phyloP scores from a whole-genome alignment of 1,140 invertebrate genomes.

The Caligus rogercresseyi region DNA sequence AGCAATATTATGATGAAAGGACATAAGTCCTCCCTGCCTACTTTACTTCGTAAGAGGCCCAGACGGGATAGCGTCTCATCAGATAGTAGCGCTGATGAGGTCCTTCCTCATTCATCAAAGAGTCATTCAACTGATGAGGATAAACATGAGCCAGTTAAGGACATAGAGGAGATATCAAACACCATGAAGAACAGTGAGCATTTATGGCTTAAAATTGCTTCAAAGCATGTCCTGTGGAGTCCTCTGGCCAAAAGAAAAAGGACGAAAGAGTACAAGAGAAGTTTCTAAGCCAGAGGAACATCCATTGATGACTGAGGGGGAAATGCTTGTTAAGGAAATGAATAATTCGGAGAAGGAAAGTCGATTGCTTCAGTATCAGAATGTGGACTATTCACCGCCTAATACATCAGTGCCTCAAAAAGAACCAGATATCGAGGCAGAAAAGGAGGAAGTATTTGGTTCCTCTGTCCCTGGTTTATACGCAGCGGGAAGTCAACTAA shows the following conservation, averaged over 20 bases:
- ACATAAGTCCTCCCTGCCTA: background rate
- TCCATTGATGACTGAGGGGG: background rate
- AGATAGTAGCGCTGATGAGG: too few relatives aligned
- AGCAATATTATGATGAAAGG: background rate
- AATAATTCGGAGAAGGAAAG: background rate
- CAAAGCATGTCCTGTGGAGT: conserved; percentile 5
- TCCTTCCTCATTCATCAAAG: background rate
- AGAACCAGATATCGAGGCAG: background rate
- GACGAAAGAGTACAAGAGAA: background rate
- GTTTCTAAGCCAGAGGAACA: too few relatives aligned
- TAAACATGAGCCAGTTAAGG: background rate
- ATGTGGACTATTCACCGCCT: background rate
- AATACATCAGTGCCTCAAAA: too few relatives aligned
- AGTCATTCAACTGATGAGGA: background rate
- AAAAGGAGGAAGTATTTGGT: background rate
- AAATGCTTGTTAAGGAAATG: conserved; percentile 12
- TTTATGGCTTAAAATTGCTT: conserved; percentile 17
- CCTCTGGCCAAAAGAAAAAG: background rate
- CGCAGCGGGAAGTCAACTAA: background rate
- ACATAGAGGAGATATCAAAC: background rate
- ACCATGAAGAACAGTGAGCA: conserved; percentile 6
- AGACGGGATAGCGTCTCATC: background rate
- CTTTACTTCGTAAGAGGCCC: background rate
- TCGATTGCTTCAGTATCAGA: background rate
- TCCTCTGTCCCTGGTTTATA: conserved; percentile 3